Base-by-base conservation (phyloP, 2,888 invertebrate genomes). In the Machimus atricapillus region DNA sequence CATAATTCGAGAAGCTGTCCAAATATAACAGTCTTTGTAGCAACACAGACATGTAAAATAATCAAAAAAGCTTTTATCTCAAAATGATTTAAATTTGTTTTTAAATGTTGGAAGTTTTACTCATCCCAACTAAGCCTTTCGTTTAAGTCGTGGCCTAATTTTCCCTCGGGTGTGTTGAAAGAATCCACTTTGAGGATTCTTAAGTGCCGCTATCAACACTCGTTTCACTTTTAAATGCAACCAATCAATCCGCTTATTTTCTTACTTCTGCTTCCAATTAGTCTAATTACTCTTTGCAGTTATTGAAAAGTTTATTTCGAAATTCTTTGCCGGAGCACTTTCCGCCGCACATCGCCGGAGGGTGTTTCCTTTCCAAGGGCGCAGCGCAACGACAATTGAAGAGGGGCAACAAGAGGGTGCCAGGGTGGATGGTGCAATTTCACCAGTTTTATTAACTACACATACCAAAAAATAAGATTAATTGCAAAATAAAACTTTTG, bases 361-460 rank as follows among this genome's bases (percentile, higher is more conserved):
- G 79, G 27, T 27, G 46, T 79, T 46, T 52, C 79, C 46, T 79
- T 27, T 27, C 52, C 40, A 79, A 52, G n/a, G 78, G 40, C 23
- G 79, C 23, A 27, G 9, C 66, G 66, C 66, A 66, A 12, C 66
- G 79, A 79, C 56, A 79, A 37, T 79, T 31, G 23, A 52, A 9
- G 14, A 79, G 27, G 27, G 46, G 46, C 52, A 52, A 9, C 12
- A 78, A 43, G 52, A 7, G 66, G 27, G 3, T 23, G 66, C 3
- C 7, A 14, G 52, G 52, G 31, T 16, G 23, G 23, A 46, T 23
- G 79, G 52, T 52, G 79, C 79, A 79, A 79, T 79, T 79, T 79
- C 79, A 79, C 79, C 79, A 79, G 79, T 79, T 79, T 79, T 46
- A 79, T 79, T 79, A 79, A 79, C 79, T 79, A 79, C 79, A 79